A percentile compares a stretch with the other conserved stretches of the same genome.
These are phyloP conservation scores for Sesia apiformis DNA, from an alignment of 2,888 invertebrate genomes.

Conservation along the genomic window DNA sequence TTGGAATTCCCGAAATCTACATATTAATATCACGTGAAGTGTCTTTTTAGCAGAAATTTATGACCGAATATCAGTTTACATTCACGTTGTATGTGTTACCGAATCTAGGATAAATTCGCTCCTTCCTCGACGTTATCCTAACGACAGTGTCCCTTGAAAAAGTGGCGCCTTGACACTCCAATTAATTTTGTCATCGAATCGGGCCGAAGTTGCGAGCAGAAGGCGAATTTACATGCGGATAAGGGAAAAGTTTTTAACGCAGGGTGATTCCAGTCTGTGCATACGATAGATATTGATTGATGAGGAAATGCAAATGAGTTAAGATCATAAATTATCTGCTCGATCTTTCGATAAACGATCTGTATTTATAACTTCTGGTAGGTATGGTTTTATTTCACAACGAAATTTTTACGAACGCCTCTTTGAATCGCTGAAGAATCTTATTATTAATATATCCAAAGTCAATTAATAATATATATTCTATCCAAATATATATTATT, in stretches of 20 bases:
- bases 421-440: no score
- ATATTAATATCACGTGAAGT: not conserved
- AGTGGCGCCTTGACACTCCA: constrained; percentile 6
- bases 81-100: not conserved
- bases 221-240: not conserved
- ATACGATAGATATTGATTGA: constrained; percentile 12
- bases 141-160: constrained; percentile 1
- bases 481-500: no score
- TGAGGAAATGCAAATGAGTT: constrained; percentile 10
- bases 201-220: not conserved
- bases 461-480: no score
- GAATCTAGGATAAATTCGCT: not conserved
- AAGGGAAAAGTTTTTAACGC: not conserved
- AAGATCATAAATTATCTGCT: not conserved
- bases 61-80: not conserved
- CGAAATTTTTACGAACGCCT: no score
- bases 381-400: no score
- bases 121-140: not conserved
- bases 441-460: no score
- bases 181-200: constrained; percentile 9
- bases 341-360: no score
- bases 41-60: not conserved
- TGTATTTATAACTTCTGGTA: no score
- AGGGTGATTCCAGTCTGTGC: constrained; percentile 2
- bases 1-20: not conserved